phyloP scores from a whole-genome alignment of 2,888 invertebrate species.

The Hypolimnas misippus region DNA sequence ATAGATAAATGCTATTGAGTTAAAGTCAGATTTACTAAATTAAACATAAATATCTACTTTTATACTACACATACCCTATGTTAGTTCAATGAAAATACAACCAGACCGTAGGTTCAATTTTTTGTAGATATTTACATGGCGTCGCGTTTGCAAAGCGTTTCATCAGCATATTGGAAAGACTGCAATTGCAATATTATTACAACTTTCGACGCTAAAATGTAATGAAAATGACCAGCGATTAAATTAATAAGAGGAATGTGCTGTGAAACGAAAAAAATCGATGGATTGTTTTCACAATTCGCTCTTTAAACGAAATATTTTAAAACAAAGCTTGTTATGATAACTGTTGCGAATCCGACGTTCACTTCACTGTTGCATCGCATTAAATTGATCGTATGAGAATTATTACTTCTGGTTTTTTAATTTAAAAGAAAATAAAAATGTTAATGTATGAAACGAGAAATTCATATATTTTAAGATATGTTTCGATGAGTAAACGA shows the following conservation, averaged over 20 bases:
- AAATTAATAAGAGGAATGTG: conserved; percentile 32
- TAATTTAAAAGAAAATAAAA: conserved; percentile 2
- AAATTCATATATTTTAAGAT: not conserved
- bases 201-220: conserved; percentile 2
- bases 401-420: conserved; percentile 19
- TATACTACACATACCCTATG: too few species aligned
- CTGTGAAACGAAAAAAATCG: conserved; percentile 26
- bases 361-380: conserved; percentile 23
- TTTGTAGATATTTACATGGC: not conserved
- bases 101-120: too few species aligned
- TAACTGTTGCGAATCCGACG: conserved; percentile 31
- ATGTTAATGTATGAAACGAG: not conserved
- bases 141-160: not conserved
- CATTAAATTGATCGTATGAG: conserved; percentile 27
- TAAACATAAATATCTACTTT: too few species aligned
- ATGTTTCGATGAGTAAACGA: not conserved
- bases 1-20: too few species aligned
- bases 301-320: conserved; percentile 31
- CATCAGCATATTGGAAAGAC: not conserved
- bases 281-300: conserved; percentile 29
- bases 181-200: conserved; percentile 7
- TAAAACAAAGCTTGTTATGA: conserved; percentile 36
- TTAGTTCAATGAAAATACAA: too few species aligned
- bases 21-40: too few species aligned
- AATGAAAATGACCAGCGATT: conserved; percentile 19